phyloP scores from a whole-genome alignment of 2,797 vertebrate genomes.

The Glyptemys insculpta region DNA sequence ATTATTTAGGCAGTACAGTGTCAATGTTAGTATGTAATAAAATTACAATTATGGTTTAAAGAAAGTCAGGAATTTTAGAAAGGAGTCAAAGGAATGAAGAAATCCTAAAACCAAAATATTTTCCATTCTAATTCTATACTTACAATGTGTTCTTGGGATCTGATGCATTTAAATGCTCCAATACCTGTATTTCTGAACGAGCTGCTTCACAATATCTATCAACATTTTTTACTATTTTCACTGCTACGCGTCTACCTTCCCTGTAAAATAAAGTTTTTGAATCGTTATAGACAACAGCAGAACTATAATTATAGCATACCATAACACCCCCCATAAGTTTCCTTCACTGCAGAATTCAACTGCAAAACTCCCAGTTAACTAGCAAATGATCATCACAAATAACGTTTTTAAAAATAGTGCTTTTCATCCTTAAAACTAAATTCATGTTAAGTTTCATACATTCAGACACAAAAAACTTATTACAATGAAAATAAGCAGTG shows the following conservation, averaged over 20 bases:
- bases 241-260: slow-evolving; percentile 81
- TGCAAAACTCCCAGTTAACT: neutral
- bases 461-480: neutral
- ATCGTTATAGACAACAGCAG: neutral
- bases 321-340: fast-evolving
- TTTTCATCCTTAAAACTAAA: too few relatives aligned
- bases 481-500: too few relatives aligned
- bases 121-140: slow-evolving; percentile 62
- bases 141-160: slow-evolving; percentile 85
- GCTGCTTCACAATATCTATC: slow-evolving; percentile 90
- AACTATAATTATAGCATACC: neutral
- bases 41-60: neutral
- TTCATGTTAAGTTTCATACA: neutral
- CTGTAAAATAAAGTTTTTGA: slow-evolving; percentile 34
- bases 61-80: neutral
- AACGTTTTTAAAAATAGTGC: too few relatives aligned
- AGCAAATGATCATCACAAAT: neutral
- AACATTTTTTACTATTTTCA: slow-evolving; percentile 95
- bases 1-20: neutral
- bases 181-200: slow-evolving; percentile 89
- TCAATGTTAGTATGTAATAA: neutral
- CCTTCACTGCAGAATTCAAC: neutral
- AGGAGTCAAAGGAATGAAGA: fast-evolving
- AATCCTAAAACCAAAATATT: neutral
- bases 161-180: slow-evolving; percentile 86